Percentiles rank a stretch among this genome's conserved stretches.
Evolutionary conservation across 1,140 invertebrate genomes (phyloP).

Genomic region (Neomicropteryx cornuta): DNA sequence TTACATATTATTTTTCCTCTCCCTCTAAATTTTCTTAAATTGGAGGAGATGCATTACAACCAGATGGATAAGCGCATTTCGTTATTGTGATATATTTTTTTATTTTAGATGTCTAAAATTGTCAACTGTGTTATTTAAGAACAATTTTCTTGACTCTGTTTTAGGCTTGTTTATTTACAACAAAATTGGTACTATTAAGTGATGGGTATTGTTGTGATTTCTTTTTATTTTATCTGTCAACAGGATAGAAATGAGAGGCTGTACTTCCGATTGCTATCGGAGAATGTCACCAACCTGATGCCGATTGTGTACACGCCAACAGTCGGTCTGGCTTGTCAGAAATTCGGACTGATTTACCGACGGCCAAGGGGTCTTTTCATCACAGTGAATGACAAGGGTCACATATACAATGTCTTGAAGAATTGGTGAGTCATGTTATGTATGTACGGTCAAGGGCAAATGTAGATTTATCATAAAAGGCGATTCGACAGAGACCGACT

Average conservation of each 20-base stretch:
- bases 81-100: background rate
- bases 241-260: constrained; percentile 92
- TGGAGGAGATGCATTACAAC: too few relatives aligned
- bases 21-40: background rate
- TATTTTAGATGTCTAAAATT: background rate
- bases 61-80: too few relatives aligned
- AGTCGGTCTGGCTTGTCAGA: constrained; percentile 93
- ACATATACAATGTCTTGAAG: constrained; percentile 79
- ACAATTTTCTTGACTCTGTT: background rate
- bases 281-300: constrained; percentile 93
- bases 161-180: constrained; percentile 12
- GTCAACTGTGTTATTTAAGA: background rate
- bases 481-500: too few relatives aligned
- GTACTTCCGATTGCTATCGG: constrained; percentile 86
- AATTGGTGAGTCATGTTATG: constrained; percentile 58
- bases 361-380: constrained; percentile 92
- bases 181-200: too few relatives aligned
- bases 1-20: too few relatives aligned
- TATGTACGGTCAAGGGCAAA: too few relatives aligned
- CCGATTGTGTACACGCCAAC: constrained; percentile 98
- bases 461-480: too few relatives aligned
- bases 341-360: constrained; percentile 90
- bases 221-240: background rate
- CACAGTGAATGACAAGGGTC: constrained; percentile 92
- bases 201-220: constrained; percentile 7